Evolutionary conservation across 2,113 vertebrate genomes (phyloP).

Genomic region (Aythya baeri): DNA sequence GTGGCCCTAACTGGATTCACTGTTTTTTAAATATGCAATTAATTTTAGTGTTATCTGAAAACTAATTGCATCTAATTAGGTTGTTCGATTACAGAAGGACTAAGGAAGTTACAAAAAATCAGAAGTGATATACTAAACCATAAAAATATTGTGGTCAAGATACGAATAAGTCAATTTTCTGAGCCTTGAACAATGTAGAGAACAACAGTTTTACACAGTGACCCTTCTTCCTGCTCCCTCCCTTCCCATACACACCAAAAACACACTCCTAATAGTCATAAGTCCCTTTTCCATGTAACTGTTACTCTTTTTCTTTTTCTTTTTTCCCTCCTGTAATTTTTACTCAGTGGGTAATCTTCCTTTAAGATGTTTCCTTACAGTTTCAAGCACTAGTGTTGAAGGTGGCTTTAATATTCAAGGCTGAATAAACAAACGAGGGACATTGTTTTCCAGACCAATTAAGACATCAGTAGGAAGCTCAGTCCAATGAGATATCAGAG

Average conservation of each 20-base stretch:
- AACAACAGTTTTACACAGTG: background rate
- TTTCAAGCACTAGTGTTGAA: background rate
- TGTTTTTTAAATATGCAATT: background rate
- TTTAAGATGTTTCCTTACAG: background rate
- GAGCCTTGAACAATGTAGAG: background rate
- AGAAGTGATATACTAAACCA: background rate
- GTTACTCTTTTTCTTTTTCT: background rate
- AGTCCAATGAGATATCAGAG: background rate
- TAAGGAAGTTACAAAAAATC: background rate
- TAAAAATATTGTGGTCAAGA: background rate
- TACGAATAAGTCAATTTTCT: too few relatives aligned
- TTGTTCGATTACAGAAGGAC: background rate
- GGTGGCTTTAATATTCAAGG: background rate
- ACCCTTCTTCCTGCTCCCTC: background rate
- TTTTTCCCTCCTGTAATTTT: background rate
- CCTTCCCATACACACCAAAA: background rate
- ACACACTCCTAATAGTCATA: background rate
- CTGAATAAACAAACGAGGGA: background rate
- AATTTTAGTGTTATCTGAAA: background rate
- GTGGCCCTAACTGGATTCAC: background rate
- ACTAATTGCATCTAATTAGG: background rate
- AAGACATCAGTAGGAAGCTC: background rate
- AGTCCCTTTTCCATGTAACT: background rate
- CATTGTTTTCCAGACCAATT: background rate
- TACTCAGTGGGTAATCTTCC: background rate